Base-by-base conservation (phyloP, 2,113 vertebrate genomes). In the Uria aalge region DNA sequence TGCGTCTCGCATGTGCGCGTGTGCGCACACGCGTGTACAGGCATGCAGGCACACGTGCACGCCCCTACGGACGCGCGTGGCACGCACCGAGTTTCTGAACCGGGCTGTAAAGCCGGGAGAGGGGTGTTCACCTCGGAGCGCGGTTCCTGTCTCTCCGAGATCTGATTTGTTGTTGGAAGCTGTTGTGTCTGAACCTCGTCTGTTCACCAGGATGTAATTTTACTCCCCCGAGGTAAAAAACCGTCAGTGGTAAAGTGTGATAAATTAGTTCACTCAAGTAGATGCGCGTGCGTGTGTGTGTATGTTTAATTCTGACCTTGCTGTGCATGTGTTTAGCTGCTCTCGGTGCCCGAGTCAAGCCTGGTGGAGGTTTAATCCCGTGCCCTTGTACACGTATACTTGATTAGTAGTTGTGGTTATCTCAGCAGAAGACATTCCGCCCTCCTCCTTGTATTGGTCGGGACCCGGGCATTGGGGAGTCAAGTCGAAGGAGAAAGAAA, bases 391-490 rank as follows among this genome's bases (percentile, higher is more conserved):
- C 98, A 98, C 98, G 98, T 98, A 98, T 98, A 97, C 98, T 99
- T 99, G 99, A 99, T 99, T 99, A 99, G 99, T 98, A 98, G 98
- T 99, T 99, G 98, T 98, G 98, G 99, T 98, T 99, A 99, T 99
- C 99, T 98, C 98, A 98, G 98, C 98, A 98, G 98, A 99, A 99
- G 99, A 98, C 98, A 98, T 97, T 98, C 97, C 97, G 97, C 98
- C 98, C 98, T 98, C 98, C 98, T 98, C 97, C 98, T 98, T 98
- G 98, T 98, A 97, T 99, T 99, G 99, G 98, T 99, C 98, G 92
- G 98, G 98, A 99, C 98, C 98, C 52, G 97, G 98, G 98, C 98
- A 97, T 97, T 98, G 98, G 98, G 98, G 98, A 98, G 98, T 98
- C 98, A 99, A 98, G 98, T 98, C 97, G 98, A 98, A 98, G 98